A percentile compares a stretch with the other conserved stretches of the same genome.
These are phyloP conservation scores for Drosophila novamexicana DNA, from an alignment of 1,140 invertebrate species.

Conservation along the genomic window DNA sequence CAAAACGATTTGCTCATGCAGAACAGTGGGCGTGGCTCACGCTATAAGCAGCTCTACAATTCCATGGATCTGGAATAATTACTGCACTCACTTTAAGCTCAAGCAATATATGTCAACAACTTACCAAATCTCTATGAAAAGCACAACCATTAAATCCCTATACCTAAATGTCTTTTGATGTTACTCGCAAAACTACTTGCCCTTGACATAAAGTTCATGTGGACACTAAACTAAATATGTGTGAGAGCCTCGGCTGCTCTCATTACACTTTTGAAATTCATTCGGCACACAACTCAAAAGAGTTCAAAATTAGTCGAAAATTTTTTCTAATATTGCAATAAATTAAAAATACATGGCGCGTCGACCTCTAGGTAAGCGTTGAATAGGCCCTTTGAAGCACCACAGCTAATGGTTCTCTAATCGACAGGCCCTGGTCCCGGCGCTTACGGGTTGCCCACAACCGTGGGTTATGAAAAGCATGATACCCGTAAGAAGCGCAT, in stretches of 20 bases:
- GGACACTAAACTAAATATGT: neutral
- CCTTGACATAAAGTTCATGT: slow-evolving; percentile 26
- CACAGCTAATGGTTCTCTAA: neutral
- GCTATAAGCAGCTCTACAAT: slow-evolving; percentile 80
- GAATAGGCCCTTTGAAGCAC: no score
- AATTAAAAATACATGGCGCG: slow-evolving; percentile 48
- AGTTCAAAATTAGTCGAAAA: slow-evolving; percentile 53
- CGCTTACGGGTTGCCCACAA: slow-evolving; percentile 86
- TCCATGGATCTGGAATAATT: slow-evolving; percentile 72
- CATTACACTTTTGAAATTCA: slow-evolving; percentile 23
- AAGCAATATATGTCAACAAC: slow-evolving; percentile 60
- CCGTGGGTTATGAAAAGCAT: slow-evolving; percentile 86
- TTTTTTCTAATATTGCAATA: slow-evolving; percentile 72
- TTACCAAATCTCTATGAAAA: slow-evolving; percentile 13
- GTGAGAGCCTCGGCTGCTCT: neutral
- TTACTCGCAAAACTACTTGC: neutral
- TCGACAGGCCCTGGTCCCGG: slow-evolving; percentile 87
- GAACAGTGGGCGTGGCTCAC: slow-evolving; percentile 61
- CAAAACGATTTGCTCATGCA: slow-evolving; percentile 72
- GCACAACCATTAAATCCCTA: neutral
- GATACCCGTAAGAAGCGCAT: slow-evolving; percentile 86
- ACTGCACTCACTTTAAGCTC: slow-evolving; percentile 23
- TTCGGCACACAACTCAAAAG: slow-evolving; percentile 60
- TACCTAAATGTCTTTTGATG: neutral
- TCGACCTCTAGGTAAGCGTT: slow-evolving; percentile 58